phyloP scores from a whole-genome alignment of 2,797 vertebrate genomes.

The Malacoraja senta region DNA sequence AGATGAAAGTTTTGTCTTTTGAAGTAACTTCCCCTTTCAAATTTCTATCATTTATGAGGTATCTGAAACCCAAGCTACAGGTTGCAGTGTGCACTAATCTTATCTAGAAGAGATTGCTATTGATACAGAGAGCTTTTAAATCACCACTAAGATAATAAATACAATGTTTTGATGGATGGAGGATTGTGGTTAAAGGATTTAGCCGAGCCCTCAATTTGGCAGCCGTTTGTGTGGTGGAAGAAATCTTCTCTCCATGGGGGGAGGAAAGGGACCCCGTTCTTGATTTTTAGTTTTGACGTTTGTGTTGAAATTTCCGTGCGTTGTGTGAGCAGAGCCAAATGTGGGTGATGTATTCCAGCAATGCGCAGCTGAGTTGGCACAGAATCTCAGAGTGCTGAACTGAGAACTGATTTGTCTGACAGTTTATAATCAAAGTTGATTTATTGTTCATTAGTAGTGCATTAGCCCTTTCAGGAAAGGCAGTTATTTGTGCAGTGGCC shows the following conservation, averaged over 20 bases:
- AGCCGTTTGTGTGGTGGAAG: not conserved
- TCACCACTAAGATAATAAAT: conserved; percentile 35
- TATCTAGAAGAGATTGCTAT: conserved; percentile 23
- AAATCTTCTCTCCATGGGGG: not conserved
- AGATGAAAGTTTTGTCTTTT: conserved; percentile 30
- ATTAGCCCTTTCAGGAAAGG: conserved; percentile 92
- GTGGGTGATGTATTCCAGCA: conserved; percentile 51
- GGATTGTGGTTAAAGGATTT: conserved; percentile 31
- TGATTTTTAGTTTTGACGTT: conserved; percentile 40
- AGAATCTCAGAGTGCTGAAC: conserved; percentile 68
- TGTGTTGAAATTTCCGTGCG: conserved; percentile 49
- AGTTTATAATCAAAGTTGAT: conserved; percentile 99
- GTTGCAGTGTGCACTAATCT: not conserved
- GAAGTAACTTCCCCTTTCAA: conserved; percentile 34
- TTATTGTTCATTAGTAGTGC: conserved; percentile 99
- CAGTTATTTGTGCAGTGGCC: conserved; percentile 88
- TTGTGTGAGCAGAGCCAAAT: conserved; percentile 35
- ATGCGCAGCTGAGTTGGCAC: conserved; percentile 66
- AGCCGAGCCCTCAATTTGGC: conserved; percentile 12
- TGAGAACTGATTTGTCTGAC: conserved; percentile 86
- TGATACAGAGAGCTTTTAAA: conserved; percentile 21
- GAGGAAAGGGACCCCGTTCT: not conserved
- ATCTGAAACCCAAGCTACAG: conserved; percentile 32
- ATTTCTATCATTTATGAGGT: not conserved
- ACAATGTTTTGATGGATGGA: conserved; percentile 30